Evolutionary conservation across 2,888 invertebrate genomes (phyloP).

Genomic region (Campaea margaritaria): DNA sequence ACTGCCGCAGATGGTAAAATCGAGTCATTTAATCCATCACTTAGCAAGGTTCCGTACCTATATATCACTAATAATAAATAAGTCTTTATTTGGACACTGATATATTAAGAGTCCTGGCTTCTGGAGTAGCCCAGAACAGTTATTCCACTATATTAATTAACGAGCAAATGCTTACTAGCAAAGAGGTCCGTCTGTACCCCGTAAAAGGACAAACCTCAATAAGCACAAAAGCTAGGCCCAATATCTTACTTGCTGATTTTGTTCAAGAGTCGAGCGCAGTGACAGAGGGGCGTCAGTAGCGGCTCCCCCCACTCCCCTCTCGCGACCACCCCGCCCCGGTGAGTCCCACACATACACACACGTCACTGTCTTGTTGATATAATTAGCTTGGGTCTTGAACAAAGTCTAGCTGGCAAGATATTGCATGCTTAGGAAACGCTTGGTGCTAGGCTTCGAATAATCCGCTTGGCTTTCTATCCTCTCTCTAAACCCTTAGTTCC

Average conservation of each 20-base stretch:
- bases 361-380: slow-evolving; percentile 39
- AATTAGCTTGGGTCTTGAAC: slow-evolving; percentile 71
- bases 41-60: too few relatives aligned
- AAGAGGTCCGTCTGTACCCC: too few relatives aligned
- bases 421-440: slow-evolving; percentile 31
- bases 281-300: slow-evolving; percentile 74
- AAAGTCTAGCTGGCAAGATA: slow-evolving; percentile 50
- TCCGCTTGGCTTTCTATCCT: background rate
- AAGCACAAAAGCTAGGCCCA: slow-evolving; percentile 32
- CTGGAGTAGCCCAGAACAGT: too few relatives aligned
- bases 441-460: background rate
- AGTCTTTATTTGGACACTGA: too few relatives aligned
- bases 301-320: slow-evolving; percentile 56
- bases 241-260: slow-evolving; percentile 73
- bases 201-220: background rate
- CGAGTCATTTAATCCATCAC: too few relatives aligned
- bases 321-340: slow-evolving; percentile 67
- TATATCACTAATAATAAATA: too few relatives aligned
- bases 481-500: too few relatives aligned
- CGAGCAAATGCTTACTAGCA: too few relatives aligned
- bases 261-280: slow-evolving; percentile 81
- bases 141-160: too few relatives aligned
- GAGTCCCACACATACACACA: slow-evolving; percentile 62
- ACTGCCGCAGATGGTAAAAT: too few relatives aligned
- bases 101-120: too few relatives aligned